Conservation (phyloP, 2,797 vertebrate genomes). For the Dendrocincla fuliginosa region DNA sequence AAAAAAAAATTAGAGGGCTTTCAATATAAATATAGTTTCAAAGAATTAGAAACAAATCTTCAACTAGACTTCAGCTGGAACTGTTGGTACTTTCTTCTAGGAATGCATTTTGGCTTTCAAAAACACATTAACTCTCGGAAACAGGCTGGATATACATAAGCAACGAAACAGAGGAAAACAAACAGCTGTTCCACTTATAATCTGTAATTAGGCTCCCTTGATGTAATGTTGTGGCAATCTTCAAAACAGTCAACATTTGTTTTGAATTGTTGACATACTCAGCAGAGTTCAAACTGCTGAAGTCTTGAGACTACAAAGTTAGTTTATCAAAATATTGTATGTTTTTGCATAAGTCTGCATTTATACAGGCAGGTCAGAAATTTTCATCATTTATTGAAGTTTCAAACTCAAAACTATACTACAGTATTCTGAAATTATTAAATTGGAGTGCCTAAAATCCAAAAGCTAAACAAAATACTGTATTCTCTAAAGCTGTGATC, state of each 20-base stretch:
- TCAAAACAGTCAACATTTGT: not conserved
- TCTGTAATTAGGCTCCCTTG: not conserved
- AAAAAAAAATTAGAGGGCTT: not conserved
- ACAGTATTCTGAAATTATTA: not conserved
- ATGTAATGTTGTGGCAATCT: not conserved
- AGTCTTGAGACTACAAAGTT: not conserved
- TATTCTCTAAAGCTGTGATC: not conserved
- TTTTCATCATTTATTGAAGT: not conserved
- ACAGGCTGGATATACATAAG: not conserved
- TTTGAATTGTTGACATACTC: not conserved
- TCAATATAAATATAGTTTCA: not conserved
- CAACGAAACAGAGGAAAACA: not conserved
- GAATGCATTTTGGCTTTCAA: not conserved
- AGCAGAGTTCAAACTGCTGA: not conserved
- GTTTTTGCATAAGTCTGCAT: not conserved
- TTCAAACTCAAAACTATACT: not conserved
- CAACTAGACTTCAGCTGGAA: not conserved
- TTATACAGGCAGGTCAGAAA: not conserved
- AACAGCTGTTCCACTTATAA: slow-evolving; percentile 20
- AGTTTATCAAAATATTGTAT: not conserved
- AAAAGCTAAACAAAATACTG: not conserved
- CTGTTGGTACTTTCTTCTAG: not conserved
- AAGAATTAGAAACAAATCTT: not conserved
- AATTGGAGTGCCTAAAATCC: not conserved
- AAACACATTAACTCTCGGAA: not conserved